Percentiles rank a stretch among this genome's conserved stretches.
Conservation (phyloP, 2,113 vertebrate genomes). For the Tursiops truncatus region DNA sequence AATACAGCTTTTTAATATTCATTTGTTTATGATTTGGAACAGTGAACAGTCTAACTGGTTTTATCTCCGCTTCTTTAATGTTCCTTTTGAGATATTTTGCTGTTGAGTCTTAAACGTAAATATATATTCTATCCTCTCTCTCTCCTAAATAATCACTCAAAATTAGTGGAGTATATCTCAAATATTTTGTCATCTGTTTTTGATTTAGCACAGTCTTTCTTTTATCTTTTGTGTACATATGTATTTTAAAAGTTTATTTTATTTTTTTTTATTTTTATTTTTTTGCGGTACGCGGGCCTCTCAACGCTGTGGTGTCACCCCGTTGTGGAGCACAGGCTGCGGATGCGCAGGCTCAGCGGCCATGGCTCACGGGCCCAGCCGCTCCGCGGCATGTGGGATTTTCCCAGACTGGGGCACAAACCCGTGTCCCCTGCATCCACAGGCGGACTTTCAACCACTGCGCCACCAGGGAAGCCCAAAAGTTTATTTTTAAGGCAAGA, state of each 20-base stretch:
- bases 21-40: background rate
- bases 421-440: too few relatives aligned
- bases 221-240: background rate
- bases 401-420: too few relatives aligned
- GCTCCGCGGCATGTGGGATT: too few relatives aligned
- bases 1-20: slow-evolving; percentile 15
- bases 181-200: slow-evolving; percentile 20
- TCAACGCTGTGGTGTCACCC: too few relatives aligned
- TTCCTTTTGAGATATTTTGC: slow-evolving; percentile 33
- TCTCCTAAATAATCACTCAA: background rate
- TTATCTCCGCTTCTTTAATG: background rate
- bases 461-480: background rate
- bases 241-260: slow-evolving; percentile 28
- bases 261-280: too few relatives aligned
- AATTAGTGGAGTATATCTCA: background rate
- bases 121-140: background rate
- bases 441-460: too few relatives aligned
- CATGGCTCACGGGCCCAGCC: too few relatives aligned
- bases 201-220: background rate
- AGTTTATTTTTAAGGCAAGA: slow-evolving; percentile 42
- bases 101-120: slow-evolving; percentile 19
- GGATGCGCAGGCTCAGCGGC: too few relatives aligned
- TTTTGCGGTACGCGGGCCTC: too few relatives aligned
- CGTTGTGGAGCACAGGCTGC: too few relatives aligned
- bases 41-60: background rate